phyloP scores from a whole-genome alignment of 2,113 vertebrate genomes.

The Mus musculus region GRCm39 chr17:74309001-74309500 shows the following conservation, averaged over 20 bases:
- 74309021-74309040: too few species aligned
- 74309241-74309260: background rate
- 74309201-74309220: background rate
- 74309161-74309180: too few species aligned
- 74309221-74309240: background rate
- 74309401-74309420: background rate
- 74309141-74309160: too few species aligned
- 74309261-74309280: background rate
- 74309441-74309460: background rate
- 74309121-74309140: too few species aligned
- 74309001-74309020: too few species aligned
- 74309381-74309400: background rate
- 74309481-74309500: background rate
- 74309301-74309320: background rate
- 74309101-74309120: too few species aligned
- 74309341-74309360: background rate
- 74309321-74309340: background rate
- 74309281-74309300: background rate
- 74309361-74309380: background rate
- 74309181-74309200: background rate
- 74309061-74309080: too few species aligned
- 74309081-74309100: too few species aligned
- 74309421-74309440: background rate
- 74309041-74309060: too few species aligned
- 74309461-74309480: background rate